phyloP scores from a whole-genome alignment of 1,140 invertebrate species.

The Hermetia illucens region DNA sequence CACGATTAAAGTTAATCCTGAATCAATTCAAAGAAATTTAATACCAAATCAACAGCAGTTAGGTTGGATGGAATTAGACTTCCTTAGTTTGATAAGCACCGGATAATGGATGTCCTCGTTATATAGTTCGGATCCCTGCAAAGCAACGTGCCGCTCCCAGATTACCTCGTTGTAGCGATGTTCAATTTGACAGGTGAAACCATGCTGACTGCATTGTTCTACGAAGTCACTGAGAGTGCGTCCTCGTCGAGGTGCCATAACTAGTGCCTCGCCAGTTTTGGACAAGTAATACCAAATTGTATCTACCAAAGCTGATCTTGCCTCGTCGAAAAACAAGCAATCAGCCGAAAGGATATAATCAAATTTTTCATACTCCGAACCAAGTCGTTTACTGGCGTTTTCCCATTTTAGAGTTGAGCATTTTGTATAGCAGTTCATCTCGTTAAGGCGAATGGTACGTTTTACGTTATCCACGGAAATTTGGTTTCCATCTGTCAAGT shows the following conservation, averaged over 20 bases:
- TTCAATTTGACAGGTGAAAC: conserved; percentile 40
- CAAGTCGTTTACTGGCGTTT: conserved; percentile 12
- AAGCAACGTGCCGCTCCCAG: conserved; percentile 48
- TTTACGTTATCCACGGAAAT: conserved; percentile 61
- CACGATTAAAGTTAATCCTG: too few species aligned
- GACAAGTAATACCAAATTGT: conserved; percentile 52
- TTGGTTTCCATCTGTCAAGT: conserved; percentile 66
- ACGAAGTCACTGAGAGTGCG: conserved; percentile 56
- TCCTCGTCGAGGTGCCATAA: conserved; percentile 64
- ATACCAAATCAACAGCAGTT: too few species aligned
- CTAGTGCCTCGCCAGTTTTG: conserved; percentile 47
- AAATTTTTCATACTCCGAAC: conserved; percentile 30
- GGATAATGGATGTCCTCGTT: conserved; percentile 54
- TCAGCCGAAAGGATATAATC: conserved; percentile 64
- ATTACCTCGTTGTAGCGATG: conserved; percentile 46
- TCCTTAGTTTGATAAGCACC: conserved; percentile 42
- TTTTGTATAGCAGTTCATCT: conserved; percentile 33
- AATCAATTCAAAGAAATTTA: too few species aligned
- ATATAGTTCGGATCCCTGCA: conserved; percentile 44
- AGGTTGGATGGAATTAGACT: too few species aligned
- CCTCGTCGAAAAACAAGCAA: conserved; percentile 74
- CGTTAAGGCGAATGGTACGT: conserved; percentile 45
- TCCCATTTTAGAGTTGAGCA: conserved; percentile 38
- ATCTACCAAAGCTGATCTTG: conserved; percentile 50
- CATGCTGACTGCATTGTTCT: conserved; percentile 38